Evolutionary conservation across 23 tunicate species (phyloP), one percentile per base, ranked within the genome.

Genomic region (Phallusia fumigata): DNA sequence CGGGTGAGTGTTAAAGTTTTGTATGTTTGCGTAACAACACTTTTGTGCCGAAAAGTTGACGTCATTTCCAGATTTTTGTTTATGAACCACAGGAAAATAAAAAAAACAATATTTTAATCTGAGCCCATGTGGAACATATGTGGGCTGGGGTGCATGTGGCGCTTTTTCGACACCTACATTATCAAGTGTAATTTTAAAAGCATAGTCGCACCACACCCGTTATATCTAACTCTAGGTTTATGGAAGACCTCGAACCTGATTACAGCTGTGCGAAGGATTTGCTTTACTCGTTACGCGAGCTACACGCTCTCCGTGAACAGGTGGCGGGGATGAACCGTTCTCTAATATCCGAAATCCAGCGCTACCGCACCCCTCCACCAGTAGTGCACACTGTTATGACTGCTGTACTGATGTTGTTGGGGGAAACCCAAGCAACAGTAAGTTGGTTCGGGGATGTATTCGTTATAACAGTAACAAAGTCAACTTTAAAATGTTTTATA

Each of bases 311-410:
- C 19, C 52, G 89, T 3, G 95, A 85, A 52, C 86, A 89, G 30
- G 82, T 90, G 22, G 64, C 95, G 0, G 95, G 88, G 32, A 90
- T 90, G 95, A 82, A 85, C 75, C 78, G 95, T 33, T 85, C 89
- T 30, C 79, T 90, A 0, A 90, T 90, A 53, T 87, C 86, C 30
- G 95, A 90, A 76, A 85, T 90, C 24, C 81, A 78, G 32, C 80
- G 84, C 49, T 90, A 90, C 65, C 95, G 89, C 53, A 85, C 78
- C 12, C 95, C 95, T 0, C 95, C 95, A 34, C 45, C 53, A 1
- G 31, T 77, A 15, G 95, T 90, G 0, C 90, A 81, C 33, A 65
- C 64, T 22, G 95, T 90, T 35, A 90, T 90, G 95, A 77, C 89
- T 18, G 95, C 95, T 18, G 86, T 81, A 13, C 76, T 90, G 26